These are phyloP conservation scores for Caenorhabditis zanzibari DNA, from an alignment of 2,888 invertebrate species.

Conservation along the genomic window DNA sequence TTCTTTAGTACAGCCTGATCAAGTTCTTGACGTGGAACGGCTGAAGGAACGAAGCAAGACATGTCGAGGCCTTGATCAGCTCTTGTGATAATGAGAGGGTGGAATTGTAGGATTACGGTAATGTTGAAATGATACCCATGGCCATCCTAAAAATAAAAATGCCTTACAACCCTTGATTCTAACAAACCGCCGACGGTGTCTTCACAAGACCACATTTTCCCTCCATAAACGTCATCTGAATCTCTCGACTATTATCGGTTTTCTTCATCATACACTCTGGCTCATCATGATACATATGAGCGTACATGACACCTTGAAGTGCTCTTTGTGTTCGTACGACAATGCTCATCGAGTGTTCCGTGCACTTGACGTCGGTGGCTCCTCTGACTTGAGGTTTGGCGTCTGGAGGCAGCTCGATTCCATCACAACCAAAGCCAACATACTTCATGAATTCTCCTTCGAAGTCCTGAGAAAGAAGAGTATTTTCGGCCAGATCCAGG, in stretches of 20 bases:
- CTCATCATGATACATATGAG: conserved; percentile 79
- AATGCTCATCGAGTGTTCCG: conserved; percentile 78
- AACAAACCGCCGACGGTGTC: conserved; percentile 72
- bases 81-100: conserved; percentile 81
- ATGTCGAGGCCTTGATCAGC: conserved; percentile 80
- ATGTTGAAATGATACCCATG: conserved; percentile 80
- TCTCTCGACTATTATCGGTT: conserved; percentile 74
- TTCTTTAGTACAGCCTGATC: conserved; percentile 71
- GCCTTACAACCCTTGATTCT: no score
- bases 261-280: conserved; percentile 75
- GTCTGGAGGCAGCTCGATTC: conserved; percentile 77
- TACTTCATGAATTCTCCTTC: conserved; percentile 80
- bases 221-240: conserved; percentile 78
- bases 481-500: no score
- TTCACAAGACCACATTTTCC: conserved; percentile 78
- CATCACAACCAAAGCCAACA: conserved; percentile 82
- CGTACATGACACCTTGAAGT: conserved; percentile 81
- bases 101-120: conserved; percentile 82
- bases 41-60: conserved; percentile 77
- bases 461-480: conserved; percentile 78
- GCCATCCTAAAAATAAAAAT: conserved; percentile 67
- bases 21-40: conserved; percentile 73
- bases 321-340: conserved; percentile 80
- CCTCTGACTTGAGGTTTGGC: conserved; percentile 80
- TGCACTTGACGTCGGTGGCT: conserved; percentile 80